Base-by-base conservation (phyloP, 2,113 vertebrate species). In the Boleophthalmus pectinirostris region DNA sequence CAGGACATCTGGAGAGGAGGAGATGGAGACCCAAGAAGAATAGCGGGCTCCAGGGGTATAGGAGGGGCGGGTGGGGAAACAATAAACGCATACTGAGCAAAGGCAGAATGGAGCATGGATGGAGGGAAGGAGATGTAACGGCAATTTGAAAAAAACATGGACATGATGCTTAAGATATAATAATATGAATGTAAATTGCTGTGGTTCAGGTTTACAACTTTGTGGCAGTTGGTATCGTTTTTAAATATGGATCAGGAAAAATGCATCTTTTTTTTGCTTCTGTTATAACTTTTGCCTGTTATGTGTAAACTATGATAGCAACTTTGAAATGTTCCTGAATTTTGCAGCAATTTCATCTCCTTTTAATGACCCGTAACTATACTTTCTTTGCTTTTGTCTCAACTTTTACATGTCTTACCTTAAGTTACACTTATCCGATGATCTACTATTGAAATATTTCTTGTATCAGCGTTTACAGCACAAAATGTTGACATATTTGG, bases 1-100 rank as follows among this genome's bases (percentile, higher is more conserved):
- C 70, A 75, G 91, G 91, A 91, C 91, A 92, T 92, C 91, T 92
- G 91, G 91, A 90, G 90, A 88, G 89, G 91, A 89, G 87, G 89
- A 81, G 89, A 86, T 68, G 70, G 70, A 77, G 82, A 87, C 87
- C 78, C 73, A 60, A 82, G 54, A 82, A 82, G 87, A 89, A 87
- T 85, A 74, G 85, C 75, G 21, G 80, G 77, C 68, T 60, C 29
- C 33, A n/a, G 70, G 66, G 77, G 66, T 79, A 82, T 80, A 82
- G 77, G 80, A 86, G 85, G 84, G 69, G 85, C 10, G 75, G 76
- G 81, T 9, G 77, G 81, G 53, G 38, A 73, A 73, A 88, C 81
- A 91, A 91, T 89, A 82, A 86, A 66, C 82, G 79, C 82, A 86
- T 65, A 75, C 82, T 63, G 78, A 23, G 80, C 78, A 76, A 85